Evolutionary conservation across 2,113 vertebrate species (phyloP), one percentile per base, ranked within the genome.

Genomic region (Helogale parvula): DNA sequence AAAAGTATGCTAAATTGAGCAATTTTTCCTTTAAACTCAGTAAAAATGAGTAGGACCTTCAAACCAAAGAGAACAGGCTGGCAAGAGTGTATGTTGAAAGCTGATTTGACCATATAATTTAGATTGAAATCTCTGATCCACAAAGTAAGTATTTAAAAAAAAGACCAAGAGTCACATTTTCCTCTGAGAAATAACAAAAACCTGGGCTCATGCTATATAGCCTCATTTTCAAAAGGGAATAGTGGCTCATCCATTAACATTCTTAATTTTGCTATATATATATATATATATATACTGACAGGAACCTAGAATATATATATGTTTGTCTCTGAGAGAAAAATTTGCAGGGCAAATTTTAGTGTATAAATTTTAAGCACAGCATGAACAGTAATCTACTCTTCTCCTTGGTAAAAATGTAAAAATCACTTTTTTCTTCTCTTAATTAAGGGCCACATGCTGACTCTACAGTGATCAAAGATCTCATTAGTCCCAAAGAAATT

Each of bases 381-480:
- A 38, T 38, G 41, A 83, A 41, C 14, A 92, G 21, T 50, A 33
- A 29, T 92, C 27, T 77, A 88, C 79, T 85, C 76, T 84, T 80
- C 57, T 94, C 19, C 15, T 54, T 69, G 66, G 33, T 93, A 90
- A 88, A 94, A 93, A 69, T 93, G n/a, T 17, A 21, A 92, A 68
- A 80, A 89, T 35, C 38, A 83, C 63, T 77, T 86, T 86, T 88
- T 66, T 7, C 50, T 12, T n/a, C 65, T 33, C 35, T 50, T 96
- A 96, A 97, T 92, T 96, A 96, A 76, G 84, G 68, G 25, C 83
- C 69, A 52, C 91, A 90, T 17, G 16, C 79, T 96, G 83, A 38
- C 93, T 96, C 38, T 85, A 15, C 35, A 33, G 50, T 92, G 88
- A 83, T 87, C 88, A 82, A 31, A 95, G 80, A 50, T 81, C 87